These are phyloP conservation scores for Zaprionus kolodkinae DNA, from an alignment of 1,140 invertebrate species.

Conservation along the genomic window DNA sequence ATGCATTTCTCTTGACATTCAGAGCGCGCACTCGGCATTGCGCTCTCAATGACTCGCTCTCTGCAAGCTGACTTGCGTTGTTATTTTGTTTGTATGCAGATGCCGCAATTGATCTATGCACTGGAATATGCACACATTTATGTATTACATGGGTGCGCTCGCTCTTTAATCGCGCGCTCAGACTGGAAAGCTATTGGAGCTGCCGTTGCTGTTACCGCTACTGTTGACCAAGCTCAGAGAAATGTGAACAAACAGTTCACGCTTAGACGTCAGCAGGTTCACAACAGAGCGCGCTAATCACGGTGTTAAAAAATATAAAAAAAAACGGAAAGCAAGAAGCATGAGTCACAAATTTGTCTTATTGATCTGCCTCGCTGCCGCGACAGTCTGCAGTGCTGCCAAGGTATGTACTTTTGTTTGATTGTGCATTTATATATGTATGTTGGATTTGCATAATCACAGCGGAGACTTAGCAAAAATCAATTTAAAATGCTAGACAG, in stretches of 20 bases:
- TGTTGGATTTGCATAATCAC: slow-evolving; percentile 34
- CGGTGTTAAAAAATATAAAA: slow-evolving; percentile 9
- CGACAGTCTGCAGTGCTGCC: slow-evolving; percentile 64
- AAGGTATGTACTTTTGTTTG: slow-evolving; percentile 61
- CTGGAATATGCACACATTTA: slow-evolving; percentile 15
- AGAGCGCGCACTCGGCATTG: background rate
- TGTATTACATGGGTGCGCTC: slow-evolving; percentile 26
- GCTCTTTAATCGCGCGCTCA: slow-evolving; percentile 33
- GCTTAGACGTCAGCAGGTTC: slow-evolving; percentile 53
- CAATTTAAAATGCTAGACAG: slow-evolving; percentile 25
- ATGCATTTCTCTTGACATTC: background rate
- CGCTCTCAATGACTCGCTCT: background rate
- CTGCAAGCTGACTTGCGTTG: background rate
- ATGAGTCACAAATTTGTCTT: slow-evolving; percentile 79
- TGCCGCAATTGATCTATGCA: slow-evolving; percentile 17
- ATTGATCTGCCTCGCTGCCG: slow-evolving; percentile 61
- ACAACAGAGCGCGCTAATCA: slow-evolving; percentile 42
- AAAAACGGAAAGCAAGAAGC: slow-evolving; percentile 37
- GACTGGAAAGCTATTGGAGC: slow-evolving; percentile 46
- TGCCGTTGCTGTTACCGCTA: background rate
- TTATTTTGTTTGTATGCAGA: slow-evolving; percentile 2
- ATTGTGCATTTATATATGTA: background rate
- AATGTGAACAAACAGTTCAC: slow-evolving; percentile 57
- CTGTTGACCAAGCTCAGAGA: slow-evolving; percentile 37
- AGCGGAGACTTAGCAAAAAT: slow-evolving; percentile 17